A percentile compares a stretch with the other conserved stretches of the same genome.
These are phyloP conservation scores for Tenthredo distinguenda DNA, from an alignment of 2,888 invertebrate genomes.

Conservation along the genomic window DNA sequence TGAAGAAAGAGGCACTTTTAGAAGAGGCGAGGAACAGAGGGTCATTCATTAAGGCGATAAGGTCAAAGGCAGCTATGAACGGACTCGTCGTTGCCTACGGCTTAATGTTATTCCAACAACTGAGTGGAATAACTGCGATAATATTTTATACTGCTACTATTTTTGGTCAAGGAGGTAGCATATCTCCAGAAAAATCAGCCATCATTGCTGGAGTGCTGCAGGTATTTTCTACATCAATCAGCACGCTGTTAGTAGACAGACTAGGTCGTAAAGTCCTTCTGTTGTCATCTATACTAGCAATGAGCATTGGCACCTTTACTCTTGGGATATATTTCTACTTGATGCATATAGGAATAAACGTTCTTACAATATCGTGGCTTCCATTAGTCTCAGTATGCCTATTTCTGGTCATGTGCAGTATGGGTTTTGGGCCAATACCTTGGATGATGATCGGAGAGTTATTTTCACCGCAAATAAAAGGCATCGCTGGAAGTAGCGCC, in stretches of 20 bases:
- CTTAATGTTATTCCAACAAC: slow-evolving; percentile 94
- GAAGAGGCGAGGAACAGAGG: slow-evolving; percentile 80
- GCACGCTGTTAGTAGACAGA: slow-evolving; percentile 89
- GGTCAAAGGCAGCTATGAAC: slow-evolving; percentile 83
- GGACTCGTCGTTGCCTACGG: slow-evolving; percentile 87
- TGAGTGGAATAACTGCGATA: slow-evolving; percentile 91
- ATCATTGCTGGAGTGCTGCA: slow-evolving; percentile 93
- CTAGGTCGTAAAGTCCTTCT: slow-evolving; percentile 89
- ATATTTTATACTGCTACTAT: slow-evolving; percentile 90
- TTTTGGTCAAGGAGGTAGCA: slow-evolving; percentile 84
- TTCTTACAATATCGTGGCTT: slow-evolving; percentile 84
- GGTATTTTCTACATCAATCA: slow-evolving; percentile 86
- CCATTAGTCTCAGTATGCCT: slow-evolving; percentile 87
- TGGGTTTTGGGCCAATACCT: slow-evolving; percentile 93
- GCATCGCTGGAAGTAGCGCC: slow-evolving; percentile 87
- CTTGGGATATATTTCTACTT: slow-evolving; percentile 86
- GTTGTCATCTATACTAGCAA: slow-evolving; percentile 86
- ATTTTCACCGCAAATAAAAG: slow-evolving; percentile 89
- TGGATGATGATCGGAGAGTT: slow-evolving; percentile 93
- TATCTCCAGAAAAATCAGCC: slow-evolving; percentile 81
- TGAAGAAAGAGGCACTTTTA: slow-evolving; percentile 81
- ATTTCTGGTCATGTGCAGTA: slow-evolving; percentile 89
- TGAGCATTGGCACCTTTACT: slow-evolving; percentile 85
- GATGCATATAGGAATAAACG: slow-evolving; percentile 69
- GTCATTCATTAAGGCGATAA: slow-evolving; percentile 81